A percentile compares a stretch with the other conserved stretches of the same genome.
Conservation (phyloP, 2,113 vertebrate genomes). For the Gambusia holbrooki region DNA sequence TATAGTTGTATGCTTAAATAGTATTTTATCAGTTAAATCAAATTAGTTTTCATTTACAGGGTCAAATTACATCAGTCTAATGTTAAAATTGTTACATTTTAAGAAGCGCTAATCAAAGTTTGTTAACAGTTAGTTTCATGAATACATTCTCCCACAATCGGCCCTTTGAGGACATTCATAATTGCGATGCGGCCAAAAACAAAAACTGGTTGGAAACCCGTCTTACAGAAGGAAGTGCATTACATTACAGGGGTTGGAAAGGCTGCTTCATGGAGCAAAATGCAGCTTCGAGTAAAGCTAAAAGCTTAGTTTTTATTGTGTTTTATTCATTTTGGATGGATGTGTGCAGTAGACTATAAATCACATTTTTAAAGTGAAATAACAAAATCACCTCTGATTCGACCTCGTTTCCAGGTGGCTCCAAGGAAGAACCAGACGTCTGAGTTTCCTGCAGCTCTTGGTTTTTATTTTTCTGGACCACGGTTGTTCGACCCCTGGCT, state of each 20-base stretch:
- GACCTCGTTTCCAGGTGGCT: slow-evolving; percentile 17
- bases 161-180: no score
- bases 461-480: slow-evolving; percentile 26
- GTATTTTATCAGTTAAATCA: no score
- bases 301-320: slow-evolving; percentile 12
- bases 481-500: slow-evolving; percentile 31
- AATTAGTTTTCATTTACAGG: no score
- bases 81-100: no score
- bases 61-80: no score
- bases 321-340: neutral
- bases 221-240: slow-evolving; percentile 23
- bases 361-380: neutral
- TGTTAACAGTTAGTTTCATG: no score
- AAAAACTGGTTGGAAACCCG: no score
- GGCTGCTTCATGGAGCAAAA: slow-evolving; percentile 43
- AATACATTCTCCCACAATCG: no score
- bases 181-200: no score
- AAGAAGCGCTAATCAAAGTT: no score
- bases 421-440: slow-evolving; percentile 5
- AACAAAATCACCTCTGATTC: slow-evolving; percentile 52
- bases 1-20: no score
- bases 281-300: slow-evolving; percentile 17
- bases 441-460: slow-evolving; percentile 26
- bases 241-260: slow-evolving; percentile 26
- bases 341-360: neutral